A percentile compares a stretch with the other conserved stretches of the same genome.
phyloP scores from a whole-genome alignment of 2,888 invertebrate genomes.

The Lepidochitona cinerea region DNA sequence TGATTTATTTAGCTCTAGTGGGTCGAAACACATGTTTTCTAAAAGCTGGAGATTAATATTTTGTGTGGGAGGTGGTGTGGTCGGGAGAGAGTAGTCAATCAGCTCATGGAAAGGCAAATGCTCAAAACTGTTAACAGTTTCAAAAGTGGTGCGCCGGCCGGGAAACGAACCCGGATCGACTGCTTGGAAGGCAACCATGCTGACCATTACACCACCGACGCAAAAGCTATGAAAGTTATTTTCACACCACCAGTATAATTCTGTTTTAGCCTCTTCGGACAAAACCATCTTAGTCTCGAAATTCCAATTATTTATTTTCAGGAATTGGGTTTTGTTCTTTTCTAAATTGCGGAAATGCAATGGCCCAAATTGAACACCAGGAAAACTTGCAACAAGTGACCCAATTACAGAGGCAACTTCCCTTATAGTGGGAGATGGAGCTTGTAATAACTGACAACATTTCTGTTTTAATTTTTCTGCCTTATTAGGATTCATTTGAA shows the following conservation, averaged over 20 bases:
- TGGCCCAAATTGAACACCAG: slow-evolving; percentile 26
- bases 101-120: no score
- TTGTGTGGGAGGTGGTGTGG: no score
- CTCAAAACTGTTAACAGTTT: no score
- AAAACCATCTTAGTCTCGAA: slow-evolving; percentile 18
- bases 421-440: slow-evolving; percentile 14
- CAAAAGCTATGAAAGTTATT: no score
- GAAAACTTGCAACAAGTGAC: slow-evolving; percentile 21
- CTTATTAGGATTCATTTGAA: slow-evolving; percentile 14
- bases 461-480: neutral
- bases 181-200: no score
- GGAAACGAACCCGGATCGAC: no score
- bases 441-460: slow-evolving; percentile 8
- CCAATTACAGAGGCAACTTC: slow-evolving; percentile 25
- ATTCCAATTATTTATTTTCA: slow-evolving; percentile 21
- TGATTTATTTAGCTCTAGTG: no score
- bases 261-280: neutral
- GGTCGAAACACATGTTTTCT: no score
- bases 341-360: slow-evolving; percentile 31
- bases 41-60: no score
- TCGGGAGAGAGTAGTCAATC: no score
- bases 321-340: slow-evolving; percentile 19
- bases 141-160: no score
- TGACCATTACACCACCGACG: no score
- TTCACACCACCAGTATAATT: slow-evolving; percentile 25